phyloP scores from a whole-genome alignment of 2,888 invertebrate genomes.

The Muschampia plurimacula region DNA sequence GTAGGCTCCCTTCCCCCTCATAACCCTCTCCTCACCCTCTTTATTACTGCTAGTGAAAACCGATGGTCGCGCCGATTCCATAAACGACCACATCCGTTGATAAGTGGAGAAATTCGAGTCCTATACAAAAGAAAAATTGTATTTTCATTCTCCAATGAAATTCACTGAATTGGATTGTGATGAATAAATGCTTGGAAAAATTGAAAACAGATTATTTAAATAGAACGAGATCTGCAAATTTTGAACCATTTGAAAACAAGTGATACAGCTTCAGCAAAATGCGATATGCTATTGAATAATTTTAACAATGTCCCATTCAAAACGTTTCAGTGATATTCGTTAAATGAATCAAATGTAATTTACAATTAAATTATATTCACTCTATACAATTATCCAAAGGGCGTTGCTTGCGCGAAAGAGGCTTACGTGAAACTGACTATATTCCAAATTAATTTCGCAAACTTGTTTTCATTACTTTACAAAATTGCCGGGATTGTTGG shows the following conservation, averaged over 20 bases:
- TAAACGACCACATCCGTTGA: conserved; percentile 98
- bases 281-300: conserved; percentile 1
- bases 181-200: not conserved
- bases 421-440: conserved; percentile 12
- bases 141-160: not conserved
- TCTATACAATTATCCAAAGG: conserved; percentile 15
- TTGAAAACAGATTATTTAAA: not conserved
- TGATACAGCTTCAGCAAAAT: not conserved
- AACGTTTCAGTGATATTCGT: not conserved
- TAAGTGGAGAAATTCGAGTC: conserved; percentile 97
- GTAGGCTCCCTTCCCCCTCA: conserved; percentile 93
- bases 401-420: not conserved
- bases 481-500: conserved; percentile 20
- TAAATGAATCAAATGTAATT: not conserved
- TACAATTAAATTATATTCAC: not conserved
- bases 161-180: not conserved
- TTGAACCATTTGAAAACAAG: not conserved
- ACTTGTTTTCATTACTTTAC: conserved; percentile 25
- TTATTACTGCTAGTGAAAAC: conserved; percentile 94
- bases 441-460: conserved; percentile 20
- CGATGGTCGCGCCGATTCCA: conserved; percentile 94
- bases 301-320: not conserved
- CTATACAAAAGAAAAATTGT: conserved; percentile 67
- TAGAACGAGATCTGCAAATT: not conserved
- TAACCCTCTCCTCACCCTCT: conserved; percentile 96